Base-by-base conservation (phyloP, 1,140 invertebrate species). In the Apis laboriosa region DNA sequence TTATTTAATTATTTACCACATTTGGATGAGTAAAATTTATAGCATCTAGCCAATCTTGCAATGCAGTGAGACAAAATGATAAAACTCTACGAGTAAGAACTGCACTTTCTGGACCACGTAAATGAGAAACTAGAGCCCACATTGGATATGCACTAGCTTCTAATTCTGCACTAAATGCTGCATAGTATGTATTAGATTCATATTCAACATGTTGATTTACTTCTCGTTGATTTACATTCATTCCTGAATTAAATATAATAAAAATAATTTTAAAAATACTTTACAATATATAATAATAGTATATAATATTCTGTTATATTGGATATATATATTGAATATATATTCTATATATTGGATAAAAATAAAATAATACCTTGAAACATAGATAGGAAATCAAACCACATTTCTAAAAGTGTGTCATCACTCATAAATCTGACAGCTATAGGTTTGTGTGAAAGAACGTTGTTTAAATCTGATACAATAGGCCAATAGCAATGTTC, bases 401-500 rank as follows among this genome's bases (percentile, higher is more conserved):
- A 99, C 96, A 99, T 97, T 89, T 98, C 96, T 34, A 99, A 95
- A 21, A 99, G 95, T 78, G 96, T 96, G 89, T 97, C 96, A 92
- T 99, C 97, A 68, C 96, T 96, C 92, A 99, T 96, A 92, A 99
- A 99, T 88, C 97, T 96, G 80, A 98, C 92, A 1, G 98, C 98
- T 24, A 99, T 97, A 17, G 97, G 97, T 86, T 96, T 95, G 93
- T 99, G 99, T 0, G 98, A 98, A 2, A 99, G 95, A n/a, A 99
- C 97, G 93, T 99, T 99, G 91, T 99, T 99, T 60, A 99, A 96
- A 95, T 99, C 99, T 1, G 98, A 99, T 60, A 99, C 98, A 7
- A 99, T 95, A 17, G 99, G 98, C 98, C 98, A 99, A 94, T 99
- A 99, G 94, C 98, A 99, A 94, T 99, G 99, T 90, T 99, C 98